Conservation (phyloP, 2,888 invertebrate species). For the Hypena proboscidalis region DNA sequence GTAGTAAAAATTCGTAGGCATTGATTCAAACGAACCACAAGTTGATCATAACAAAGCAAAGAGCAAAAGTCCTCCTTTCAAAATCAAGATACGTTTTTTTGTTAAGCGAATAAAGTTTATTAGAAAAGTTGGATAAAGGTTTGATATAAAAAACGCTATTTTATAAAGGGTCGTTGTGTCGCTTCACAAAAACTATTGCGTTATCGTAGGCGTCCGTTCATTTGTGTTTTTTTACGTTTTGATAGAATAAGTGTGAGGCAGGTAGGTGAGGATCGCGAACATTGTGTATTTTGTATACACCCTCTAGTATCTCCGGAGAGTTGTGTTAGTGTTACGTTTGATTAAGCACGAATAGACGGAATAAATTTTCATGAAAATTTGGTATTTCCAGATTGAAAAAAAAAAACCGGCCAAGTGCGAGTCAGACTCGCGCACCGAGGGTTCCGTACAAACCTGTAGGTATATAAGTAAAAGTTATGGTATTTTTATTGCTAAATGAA, state of each 20-base stretch:
- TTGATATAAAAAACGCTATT: slow-evolving; percentile 72
- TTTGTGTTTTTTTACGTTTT: slow-evolving; percentile 73
- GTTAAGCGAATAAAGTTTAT: slow-evolving; percentile 80
- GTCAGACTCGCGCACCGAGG: too few relatives aligned
- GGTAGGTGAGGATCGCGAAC: slow-evolving; percentile 78
- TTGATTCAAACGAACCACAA: slow-evolving; percentile 1
- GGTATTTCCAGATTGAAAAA: too few relatives aligned
- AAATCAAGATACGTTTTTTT: slow-evolving; percentile 46
- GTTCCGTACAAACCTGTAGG: too few relatives aligned
- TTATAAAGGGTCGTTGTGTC: slow-evolving; percentile 79
- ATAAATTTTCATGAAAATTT: background rate
- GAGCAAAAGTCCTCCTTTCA: slow-evolving; percentile 37
- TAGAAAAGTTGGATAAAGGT: slow-evolving; percentile 77
- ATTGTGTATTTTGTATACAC: slow-evolving; percentile 47
- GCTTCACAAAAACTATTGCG: slow-evolving; percentile 77
- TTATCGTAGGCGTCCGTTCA: slow-evolving; percentile 72
- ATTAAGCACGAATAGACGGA: slow-evolving; percentile 10
- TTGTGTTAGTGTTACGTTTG: slow-evolving; percentile 22
- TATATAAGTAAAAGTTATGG: too few relatives aligned
- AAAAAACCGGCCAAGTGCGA: too few relatives aligned
- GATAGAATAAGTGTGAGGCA: slow-evolving; percentile 74
- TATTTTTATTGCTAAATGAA: too few relatives aligned
- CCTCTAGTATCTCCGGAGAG: slow-evolving; percentile 9
- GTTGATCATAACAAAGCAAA: slow-evolving; percentile 4
- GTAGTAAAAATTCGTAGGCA: too few relatives aligned